phyloP scores from a whole-genome alignment of 1,140 invertebrate genomes.

The Drosophila mojavensis region DNA sequence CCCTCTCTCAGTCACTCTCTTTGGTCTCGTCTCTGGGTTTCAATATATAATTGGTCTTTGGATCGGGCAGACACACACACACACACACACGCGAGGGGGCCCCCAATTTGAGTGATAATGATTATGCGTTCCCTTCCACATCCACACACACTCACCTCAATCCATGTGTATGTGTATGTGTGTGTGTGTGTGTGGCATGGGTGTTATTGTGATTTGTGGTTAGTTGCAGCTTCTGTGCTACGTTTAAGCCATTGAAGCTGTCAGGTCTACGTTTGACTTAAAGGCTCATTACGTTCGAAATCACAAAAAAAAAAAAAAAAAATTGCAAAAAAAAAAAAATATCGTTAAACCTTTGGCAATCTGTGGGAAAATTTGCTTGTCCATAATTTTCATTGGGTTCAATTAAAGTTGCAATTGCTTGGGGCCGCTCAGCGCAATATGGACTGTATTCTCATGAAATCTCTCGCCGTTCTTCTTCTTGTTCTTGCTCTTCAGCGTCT shows the following conservation, averaged over 20 bases:
- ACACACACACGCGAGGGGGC: conserved; percentile 51
- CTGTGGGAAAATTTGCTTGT: conserved; percentile 74
- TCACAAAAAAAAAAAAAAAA: conserved; percentile 14
- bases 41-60: conserved; percentile 68
- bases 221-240: conserved; percentile 79
- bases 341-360: conserved; percentile 67
- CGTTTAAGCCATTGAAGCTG: conserved; percentile 76
- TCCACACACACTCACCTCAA: background rate
- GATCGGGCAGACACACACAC: conserved; percentile 25
- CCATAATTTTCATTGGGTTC: conserved; percentile 75
- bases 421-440: conserved; percentile 52
- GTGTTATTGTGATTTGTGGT: conserved; percentile 77
- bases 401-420: conserved; percentile 58
- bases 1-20: background rate
- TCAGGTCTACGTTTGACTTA: conserved; percentile 78
- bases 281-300: conserved; percentile 68
- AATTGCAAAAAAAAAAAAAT: conserved; percentile 31
- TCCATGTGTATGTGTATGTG: conserved; percentile 1
- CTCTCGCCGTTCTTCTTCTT: conserved; percentile 27
- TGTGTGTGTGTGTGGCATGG: conserved; percentile 38
- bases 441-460: conserved; percentile 55
- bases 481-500: too few relatives aligned
- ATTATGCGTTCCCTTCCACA: conserved; percentile 66
- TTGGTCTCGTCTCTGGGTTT: conserved; percentile 56
- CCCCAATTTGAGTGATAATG: conserved; percentile 79